Evolutionary conservation across 1,140 invertebrate species (phyloP).

Genomic region (Camponotus floridanus): DNA sequence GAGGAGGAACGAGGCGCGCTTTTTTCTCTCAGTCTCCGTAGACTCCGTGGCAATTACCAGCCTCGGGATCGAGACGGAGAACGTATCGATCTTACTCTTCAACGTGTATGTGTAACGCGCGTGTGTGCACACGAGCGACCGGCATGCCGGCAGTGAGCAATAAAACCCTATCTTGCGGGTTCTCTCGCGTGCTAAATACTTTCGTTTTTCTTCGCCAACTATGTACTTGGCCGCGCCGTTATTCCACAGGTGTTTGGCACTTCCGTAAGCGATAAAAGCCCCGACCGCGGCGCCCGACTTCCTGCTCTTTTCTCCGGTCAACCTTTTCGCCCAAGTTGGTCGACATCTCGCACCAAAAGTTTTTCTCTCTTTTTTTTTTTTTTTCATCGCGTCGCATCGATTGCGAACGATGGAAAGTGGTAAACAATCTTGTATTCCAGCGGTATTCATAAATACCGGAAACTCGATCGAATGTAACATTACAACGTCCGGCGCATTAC

Average conservation of each 20-base stretch:
- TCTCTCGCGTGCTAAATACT: conserved; percentile 76
- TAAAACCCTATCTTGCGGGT: conserved; percentile 76
- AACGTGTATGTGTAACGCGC: conserved; percentile 53
- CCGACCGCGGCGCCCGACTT: conserved; percentile 79
- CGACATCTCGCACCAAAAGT: conserved; percentile 28
- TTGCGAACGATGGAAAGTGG: conserved; percentile 31
- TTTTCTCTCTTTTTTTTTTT: conserved; percentile 9
- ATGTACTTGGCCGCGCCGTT: conserved; percentile 84
- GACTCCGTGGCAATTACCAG: conserved; percentile 60
- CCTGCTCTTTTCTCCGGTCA: conserved; percentile 74
- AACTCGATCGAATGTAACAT: conserved; percentile 54
- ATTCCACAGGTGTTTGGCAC: conserved; percentile 87
- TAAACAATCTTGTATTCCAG: conserved; percentile 49
- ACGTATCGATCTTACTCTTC: conserved; percentile 70
- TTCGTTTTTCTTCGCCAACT: conserved; percentile 84
- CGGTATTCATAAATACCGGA: conserved; percentile 57
- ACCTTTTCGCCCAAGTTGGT: conserved; percentile 80
- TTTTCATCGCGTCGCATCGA: conserved; percentile 34
- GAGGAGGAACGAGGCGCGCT: background rate
- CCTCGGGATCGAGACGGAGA: conserved; percentile 53
- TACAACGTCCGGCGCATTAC: conserved; percentile 52
- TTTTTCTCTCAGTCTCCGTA: conserved; percentile 49
- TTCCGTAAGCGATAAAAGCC: conserved; percentile 86
- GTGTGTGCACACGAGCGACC: conserved; percentile 46
- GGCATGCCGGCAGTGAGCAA: conserved; percentile 65